Evolutionary conservation across 2,888 invertebrate genomes (phyloP).

Genomic region (Rhamnusium bicolor): DNA sequence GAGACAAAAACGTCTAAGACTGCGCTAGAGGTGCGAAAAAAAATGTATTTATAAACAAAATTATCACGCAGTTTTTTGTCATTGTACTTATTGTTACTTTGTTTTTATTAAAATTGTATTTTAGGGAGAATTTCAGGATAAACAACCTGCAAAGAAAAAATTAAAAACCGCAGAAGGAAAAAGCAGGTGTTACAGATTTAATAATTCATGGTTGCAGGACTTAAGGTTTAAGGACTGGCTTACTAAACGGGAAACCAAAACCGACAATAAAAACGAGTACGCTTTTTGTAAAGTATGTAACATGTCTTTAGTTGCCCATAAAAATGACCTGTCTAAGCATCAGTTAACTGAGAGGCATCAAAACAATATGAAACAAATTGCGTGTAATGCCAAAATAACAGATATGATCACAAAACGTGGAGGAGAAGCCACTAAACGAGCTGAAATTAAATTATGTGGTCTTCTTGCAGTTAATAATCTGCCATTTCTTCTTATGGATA

Average conservation of each 20-base stretch:
- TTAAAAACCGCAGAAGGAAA: background rate
- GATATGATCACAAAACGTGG: background rate
- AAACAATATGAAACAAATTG: conserved; percentile 8
- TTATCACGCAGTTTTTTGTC: background rate
- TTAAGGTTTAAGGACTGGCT: conserved; percentile 6
- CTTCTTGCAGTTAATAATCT: conserved; percentile 28
- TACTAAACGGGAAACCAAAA: conserved; percentile 4
- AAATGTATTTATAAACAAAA: background rate
- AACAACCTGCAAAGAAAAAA: conserved; percentile 4
- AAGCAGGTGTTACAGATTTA: conserved; percentile 1
- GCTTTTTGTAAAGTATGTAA: conserved; percentile 8
- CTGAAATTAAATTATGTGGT: conserved; percentile 37
- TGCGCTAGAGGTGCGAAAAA: background rate
- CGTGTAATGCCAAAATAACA: conserved; percentile 2
- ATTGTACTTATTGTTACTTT: background rate
- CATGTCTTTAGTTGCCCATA: background rate
- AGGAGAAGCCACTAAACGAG: background rate
- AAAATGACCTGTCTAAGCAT: conserved; percentile 3
- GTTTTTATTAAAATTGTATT: background rate
- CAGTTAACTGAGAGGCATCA: background rate
- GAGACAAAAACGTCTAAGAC: background rate
- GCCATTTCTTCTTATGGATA: conserved; percentile 44
- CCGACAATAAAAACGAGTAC: conserved; percentile 2
- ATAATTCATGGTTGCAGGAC: conserved; percentile 4
- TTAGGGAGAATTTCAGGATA: background rate